Evolutionary conservation across 2,888 invertebrate genomes (phyloP).

Genomic region (Meliscaeva auricollis): DNA sequence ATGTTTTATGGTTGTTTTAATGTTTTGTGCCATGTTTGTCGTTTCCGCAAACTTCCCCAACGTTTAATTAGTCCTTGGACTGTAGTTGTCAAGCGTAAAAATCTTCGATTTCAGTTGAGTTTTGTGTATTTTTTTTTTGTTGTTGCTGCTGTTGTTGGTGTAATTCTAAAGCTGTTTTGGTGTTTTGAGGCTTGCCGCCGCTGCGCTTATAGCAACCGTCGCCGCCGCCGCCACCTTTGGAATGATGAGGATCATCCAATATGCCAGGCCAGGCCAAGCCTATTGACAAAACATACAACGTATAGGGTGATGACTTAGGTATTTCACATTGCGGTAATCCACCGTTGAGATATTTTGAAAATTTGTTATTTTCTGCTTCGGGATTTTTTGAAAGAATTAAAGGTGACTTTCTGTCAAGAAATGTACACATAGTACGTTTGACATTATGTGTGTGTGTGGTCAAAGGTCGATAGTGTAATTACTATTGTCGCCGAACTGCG

Average conservation of each 20-base stretch:
- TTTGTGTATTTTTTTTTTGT: neutral
- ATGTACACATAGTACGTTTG: neutral
- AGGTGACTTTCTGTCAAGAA: conserved; percentile 12
- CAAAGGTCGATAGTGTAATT: conserved; percentile 70
- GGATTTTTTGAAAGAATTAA: conserved; percentile 31
- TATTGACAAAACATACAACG: conserved; percentile 7
- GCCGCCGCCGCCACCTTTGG: conserved; percentile 13
- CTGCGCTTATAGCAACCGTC: no score
- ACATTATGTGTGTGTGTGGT: conserved; percentile 5
- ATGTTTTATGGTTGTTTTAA: conserved; percentile 76
- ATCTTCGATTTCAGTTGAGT: conserved; percentile 56
- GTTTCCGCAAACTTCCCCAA: conserved; percentile 75
- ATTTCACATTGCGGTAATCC: conserved; percentile 67
- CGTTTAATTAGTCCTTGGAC: conserved; percentile 76
- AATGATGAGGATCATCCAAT: conserved; percentile 49
- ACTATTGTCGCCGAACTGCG: conserved; percentile 10
- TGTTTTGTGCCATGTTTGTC: conserved; percentile 75
- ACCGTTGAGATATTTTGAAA: conserved; percentile 56
- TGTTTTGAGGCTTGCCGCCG: conserved; percentile 51
- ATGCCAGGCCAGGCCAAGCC: conserved; percentile 45
- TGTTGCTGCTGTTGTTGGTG: neutral
- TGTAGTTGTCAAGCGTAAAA: conserved; percentile 72
- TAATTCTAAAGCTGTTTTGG: conserved; percentile 32
- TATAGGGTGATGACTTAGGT: conserved; percentile 56
- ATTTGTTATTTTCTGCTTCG: conserved; percentile 60